Evolutionary conservation across 2,888 invertebrate genomes (phyloP).

Genomic region (Tolmerus cingulatus): DNA sequence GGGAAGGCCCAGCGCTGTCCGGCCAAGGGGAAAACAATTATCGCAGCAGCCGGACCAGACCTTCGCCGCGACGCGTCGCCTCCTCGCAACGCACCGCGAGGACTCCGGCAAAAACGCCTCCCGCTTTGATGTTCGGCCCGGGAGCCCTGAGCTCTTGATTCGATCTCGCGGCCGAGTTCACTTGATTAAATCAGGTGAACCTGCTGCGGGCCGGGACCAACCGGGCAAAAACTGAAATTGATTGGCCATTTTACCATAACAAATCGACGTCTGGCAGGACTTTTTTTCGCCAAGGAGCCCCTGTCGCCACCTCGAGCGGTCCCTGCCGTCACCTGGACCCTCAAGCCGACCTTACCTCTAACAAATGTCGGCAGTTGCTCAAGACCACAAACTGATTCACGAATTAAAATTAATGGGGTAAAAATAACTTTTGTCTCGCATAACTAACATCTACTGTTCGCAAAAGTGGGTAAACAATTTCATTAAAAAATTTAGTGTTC

Average conservation of each 20-base stretch:
- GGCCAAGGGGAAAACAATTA: conserved; percentile 21
- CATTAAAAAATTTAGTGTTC: too few species aligned
- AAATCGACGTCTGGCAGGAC: conserved; percentile 30
- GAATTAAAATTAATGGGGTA: neutral
- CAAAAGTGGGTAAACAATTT: too few species aligned
- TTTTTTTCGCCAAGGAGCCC: neutral
- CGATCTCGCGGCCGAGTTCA: conserved; percentile 31
- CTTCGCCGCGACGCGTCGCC: neutral
- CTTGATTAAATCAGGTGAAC: conserved; percentile 34
- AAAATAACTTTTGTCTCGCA: neutral
- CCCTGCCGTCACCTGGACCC: neutral
- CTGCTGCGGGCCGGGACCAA: neutral
- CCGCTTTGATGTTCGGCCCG: neutral
- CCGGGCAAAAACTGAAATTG: conserved; percentile 17
- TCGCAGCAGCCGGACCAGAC: neutral
- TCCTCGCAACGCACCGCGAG: neutral
- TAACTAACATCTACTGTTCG: too few species aligned
- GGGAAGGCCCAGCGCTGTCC: neutral
- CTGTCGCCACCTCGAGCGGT: neutral
- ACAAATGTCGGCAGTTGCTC: neutral
- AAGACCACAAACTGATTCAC: neutral
- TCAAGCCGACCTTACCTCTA: neutral
- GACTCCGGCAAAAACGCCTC: neutral
- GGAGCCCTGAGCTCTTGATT: conserved; percentile 8
- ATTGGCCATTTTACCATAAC: conserved; percentile 41